phyloP scores from a whole-genome alignment of 2,113 vertebrate species.

The Beaufortia kweichowensis region DNA sequence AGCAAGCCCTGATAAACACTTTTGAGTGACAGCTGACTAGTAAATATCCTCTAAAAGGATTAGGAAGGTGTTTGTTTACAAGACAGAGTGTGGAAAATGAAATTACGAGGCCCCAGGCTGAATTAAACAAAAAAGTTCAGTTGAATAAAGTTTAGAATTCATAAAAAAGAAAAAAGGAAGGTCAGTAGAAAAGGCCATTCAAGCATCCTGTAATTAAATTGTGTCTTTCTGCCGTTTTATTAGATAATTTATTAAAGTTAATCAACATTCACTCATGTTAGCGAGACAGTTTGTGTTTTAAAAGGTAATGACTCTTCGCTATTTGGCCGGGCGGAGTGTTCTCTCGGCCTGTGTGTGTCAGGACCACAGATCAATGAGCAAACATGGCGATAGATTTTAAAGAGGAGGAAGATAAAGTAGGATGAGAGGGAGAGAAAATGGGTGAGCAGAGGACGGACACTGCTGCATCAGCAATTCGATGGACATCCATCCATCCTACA shows the following conservation, averaged over 20 bases:
- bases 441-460: conserved; percentile 24
- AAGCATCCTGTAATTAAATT: conserved; percentile 24
- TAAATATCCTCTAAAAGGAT: background rate
- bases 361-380: conserved; percentile 47
- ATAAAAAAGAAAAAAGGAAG: conserved; percentile 8
- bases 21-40: background rate
- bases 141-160: conserved; percentile 2
- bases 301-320: conserved; percentile 14
- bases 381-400: conserved; percentile 33
- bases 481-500: conserved; percentile 7
- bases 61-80: background rate
- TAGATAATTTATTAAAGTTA: conserved; percentile 4
- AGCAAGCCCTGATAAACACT: background rate
- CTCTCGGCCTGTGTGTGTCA: conserved; percentile 25
- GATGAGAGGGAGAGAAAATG: conserved; percentile 33
- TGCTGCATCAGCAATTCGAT: conserved; percentile 24
- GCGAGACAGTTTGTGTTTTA: conserved; percentile 16
- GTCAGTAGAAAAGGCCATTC: background rate
- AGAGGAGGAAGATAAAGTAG: conserved; percentile 32
- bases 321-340: conserved; percentile 4
- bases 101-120: background rate
- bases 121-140: background rate
- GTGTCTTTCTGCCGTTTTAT: conserved; percentile 2
- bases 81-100: background rate
- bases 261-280: conserved; percentile 19